phyloP scores from a whole-genome alignment of 2,797 vertebrate species.

The Trichosurus vulpecula region DNA sequence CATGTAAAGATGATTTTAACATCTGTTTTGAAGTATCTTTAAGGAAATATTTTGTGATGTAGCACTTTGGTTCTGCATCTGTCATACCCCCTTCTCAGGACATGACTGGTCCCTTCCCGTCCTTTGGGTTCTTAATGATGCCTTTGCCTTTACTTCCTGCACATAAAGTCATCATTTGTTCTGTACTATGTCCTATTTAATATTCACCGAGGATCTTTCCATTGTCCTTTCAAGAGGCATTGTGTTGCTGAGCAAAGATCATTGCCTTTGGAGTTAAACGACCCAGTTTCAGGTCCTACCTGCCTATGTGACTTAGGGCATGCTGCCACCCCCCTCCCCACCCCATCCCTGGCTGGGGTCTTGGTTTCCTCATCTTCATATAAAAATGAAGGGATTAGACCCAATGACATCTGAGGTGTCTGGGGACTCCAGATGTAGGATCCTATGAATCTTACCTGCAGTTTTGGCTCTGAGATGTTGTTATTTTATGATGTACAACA shows the following conservation, averaged over 20 bases:
- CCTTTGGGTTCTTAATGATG: no score
- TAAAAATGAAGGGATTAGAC: background rate
- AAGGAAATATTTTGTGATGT: background rate
- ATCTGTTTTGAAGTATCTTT: background rate
- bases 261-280: background rate
- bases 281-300: background rate
- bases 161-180: no score
- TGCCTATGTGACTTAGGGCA: background rate
- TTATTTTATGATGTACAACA: background rate
- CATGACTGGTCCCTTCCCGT: background rate
- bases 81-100: background rate
- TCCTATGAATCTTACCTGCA: background rate
- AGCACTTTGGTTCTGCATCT: background rate
- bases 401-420: background rate
- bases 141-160: background rate
- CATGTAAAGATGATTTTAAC: background rate
- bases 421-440: background rate
- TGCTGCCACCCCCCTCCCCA: accelerated
- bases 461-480: background rate
- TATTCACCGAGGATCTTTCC: background rate
- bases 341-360: background rate
- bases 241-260: background rate
- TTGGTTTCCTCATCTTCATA: background rate
- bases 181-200: background rate
- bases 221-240: background rate